A percentile compares a stretch with the other conserved stretches of the same genome.
phyloP scores from a whole-genome alignment of 2,797 vertebrate genomes.

The Oreonectes daqikongensis region DNA sequence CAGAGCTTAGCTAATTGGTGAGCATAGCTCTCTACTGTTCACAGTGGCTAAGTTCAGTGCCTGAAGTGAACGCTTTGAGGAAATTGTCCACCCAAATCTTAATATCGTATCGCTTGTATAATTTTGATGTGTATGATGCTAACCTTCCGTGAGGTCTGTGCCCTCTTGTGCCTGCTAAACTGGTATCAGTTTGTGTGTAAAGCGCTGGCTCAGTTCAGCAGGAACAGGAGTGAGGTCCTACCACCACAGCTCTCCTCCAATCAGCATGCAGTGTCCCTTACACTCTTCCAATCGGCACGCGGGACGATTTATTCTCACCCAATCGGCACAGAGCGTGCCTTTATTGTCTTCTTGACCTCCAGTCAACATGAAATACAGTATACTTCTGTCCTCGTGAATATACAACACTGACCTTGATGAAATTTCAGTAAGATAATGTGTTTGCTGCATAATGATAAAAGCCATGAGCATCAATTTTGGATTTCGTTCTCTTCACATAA shows the following conservation, averaged over 20 bases:
- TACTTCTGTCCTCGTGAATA: conserved; percentile 31
- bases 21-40: conserved; percentile 87
- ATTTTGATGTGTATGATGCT: not conserved
- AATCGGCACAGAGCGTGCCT: too few relatives aligned
- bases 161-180: conserved; percentile 86
- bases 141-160: conserved; percentile 62
- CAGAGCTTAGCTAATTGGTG: conserved; percentile 88
- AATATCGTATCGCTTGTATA: not conserved
- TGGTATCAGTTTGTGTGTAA: conserved; percentile 82
- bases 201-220: conserved; percentile 99
- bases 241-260: conserved; percentile 50
- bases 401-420: conserved; percentile 50
- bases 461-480: conserved; percentile 7
- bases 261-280: conserved; percentile 11
- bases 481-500: too few relatives aligned
- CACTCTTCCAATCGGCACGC: not conserved
- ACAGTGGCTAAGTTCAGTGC: conserved; percentile 90
- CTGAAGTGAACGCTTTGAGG: conserved; percentile 77
- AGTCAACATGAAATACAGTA: not conserved
- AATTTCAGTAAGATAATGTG: conserved; percentile 59
- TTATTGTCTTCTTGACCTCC: not conserved
- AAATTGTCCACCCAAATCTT: conserved; percentile 2
- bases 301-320: too few relatives aligned
- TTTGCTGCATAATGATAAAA: conserved; percentile 60
- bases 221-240: conserved; percentile 92